phyloP scores from a whole-genome alignment of 2,888 invertebrate genomes.

The Drosophila mercatorum region DNA sequence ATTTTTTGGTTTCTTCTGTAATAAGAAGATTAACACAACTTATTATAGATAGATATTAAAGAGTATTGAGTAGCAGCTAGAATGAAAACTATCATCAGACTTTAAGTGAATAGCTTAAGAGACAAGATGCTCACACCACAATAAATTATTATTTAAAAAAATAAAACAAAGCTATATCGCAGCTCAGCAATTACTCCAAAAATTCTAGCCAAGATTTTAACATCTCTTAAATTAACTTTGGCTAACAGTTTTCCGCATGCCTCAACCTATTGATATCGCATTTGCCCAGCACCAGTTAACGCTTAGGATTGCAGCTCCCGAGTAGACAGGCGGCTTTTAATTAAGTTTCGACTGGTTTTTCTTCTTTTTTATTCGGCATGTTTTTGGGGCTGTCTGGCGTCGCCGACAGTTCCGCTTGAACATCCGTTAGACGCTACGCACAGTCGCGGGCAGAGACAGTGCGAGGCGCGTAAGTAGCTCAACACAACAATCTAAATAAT shows the following conservation, averaged over 20 bases:
- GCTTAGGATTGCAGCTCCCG: background rate
- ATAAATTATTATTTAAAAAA: no score
- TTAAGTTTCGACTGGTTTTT: constrained; percentile 61
- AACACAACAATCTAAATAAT: constrained; percentile 82
- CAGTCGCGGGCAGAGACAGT: constrained; percentile 11
- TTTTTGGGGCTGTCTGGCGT: constrained; percentile 45
- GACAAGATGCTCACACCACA: no score
- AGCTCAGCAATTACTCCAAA: background rate
- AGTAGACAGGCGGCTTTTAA: constrained; percentile 68
- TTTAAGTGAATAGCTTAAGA: no score
- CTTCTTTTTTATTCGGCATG: constrained; percentile 4
- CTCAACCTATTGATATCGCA: constrained; percentile 7
- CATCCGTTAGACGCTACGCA: constrained; percentile 16
- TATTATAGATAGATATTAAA: no score
- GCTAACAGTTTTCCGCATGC: background rate
- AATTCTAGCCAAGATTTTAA: background rate
- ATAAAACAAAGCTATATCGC: no score
- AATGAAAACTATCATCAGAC: no score
- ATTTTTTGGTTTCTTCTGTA: no score
- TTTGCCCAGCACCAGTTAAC: constrained; percentile 2
- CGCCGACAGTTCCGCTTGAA: constrained; percentile 57
- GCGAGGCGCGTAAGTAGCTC: constrained; percentile 66
- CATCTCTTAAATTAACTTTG: background rate
- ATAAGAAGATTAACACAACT: no score
- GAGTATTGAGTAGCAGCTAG: no score